Base-by-base conservation (phyloP, 2,888 invertebrate genomes). In the Ceriagrion tenellum region DNA sequence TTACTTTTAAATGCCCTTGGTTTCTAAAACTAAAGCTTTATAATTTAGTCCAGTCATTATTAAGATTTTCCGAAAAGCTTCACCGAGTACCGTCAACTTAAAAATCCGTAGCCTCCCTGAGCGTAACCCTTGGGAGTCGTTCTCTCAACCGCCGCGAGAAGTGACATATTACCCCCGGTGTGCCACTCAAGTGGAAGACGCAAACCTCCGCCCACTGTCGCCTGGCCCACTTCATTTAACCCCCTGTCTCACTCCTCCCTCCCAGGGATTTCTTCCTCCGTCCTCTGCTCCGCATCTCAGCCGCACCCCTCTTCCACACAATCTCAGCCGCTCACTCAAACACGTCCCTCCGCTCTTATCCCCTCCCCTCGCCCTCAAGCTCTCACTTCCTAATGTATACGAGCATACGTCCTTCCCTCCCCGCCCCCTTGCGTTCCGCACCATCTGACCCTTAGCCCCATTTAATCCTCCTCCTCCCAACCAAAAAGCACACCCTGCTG, bases 341-440 rank as follows among this genome's bases (percentile, higher is more conserved):
- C 20, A 59, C 59, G 8, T 4, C 47, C 47, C 47, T 47, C 35
- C 35, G 40, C 91, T 30, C 63, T 59, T 63, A 63, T 63, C 63
- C 56, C 30, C 90, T 30, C 23, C 91, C 69, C 69, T n/a, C 47
- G 13, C 26, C 47, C 55, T 89, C 89, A 8, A 1, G 35, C 55
- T 55, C 26, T 55, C n/a, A 26, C 1, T 30, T 47, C 55, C 55
- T 55, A 8, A 16, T 56, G 13, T 40, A 30, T 26, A 0, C 35
- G 47, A 93, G 47, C 93, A 63, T 74, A 35, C 93, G 26, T 13
- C n/a, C 69, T 47, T 69, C n/a, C 23, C 91, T 63, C 56, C 91
- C 40, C 93, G 47, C 81, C 93, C 23, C 23, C 59, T 59, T 59
- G 16, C 59, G 59, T 20, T 59, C 13, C 12, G 59, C 6, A 2